A percentile compares a stretch with the other conserved stretches of the same genome.
Evolutionary conservation across 2,888 invertebrate species (phyloP).

Genomic region (Orchestes rusci): DNA sequence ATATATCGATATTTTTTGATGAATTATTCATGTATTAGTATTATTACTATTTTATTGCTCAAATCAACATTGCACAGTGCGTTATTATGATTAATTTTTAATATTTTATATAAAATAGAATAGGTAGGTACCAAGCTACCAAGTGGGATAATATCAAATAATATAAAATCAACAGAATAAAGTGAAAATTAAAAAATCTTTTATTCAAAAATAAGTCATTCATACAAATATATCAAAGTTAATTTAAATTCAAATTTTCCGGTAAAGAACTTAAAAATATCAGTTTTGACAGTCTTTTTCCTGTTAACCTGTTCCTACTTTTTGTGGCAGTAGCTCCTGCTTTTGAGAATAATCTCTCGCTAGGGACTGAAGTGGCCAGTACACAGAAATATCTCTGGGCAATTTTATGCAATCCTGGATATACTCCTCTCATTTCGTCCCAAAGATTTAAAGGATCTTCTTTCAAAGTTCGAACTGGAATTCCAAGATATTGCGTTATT

Average conservation of each 20-base stretch:
- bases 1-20: too few species aligned
- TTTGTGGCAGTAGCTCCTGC: neutral
- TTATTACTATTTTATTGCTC: too few species aligned
- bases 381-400: slow-evolving; percentile 10
- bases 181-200: too few species aligned
- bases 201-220: too few species aligned
- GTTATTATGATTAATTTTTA: too few species aligned
- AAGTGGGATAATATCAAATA: too few species aligned
- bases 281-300: neutral
- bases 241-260: neutral
- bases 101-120: too few species aligned
- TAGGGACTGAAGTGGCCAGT: slow-evolving; percentile 14
- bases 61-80: too few species aligned
- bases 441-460: slow-evolving; percentile 2
- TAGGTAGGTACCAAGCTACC: too few species aligned
- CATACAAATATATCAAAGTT: neutral
- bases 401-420: slow-evolving; percentile 8
- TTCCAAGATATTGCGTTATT: neutral
- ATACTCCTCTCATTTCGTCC: slow-evolving; percentile 12
- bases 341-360: neutral
- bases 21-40: too few species aligned
- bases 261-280: neutral
- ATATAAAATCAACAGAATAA: too few species aligned
- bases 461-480: neutral
- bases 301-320: neutral